phyloP scores from a whole-genome alignment of 2,797 vertebrate genomes.

The Hoplostethus atlanticus region DNA sequence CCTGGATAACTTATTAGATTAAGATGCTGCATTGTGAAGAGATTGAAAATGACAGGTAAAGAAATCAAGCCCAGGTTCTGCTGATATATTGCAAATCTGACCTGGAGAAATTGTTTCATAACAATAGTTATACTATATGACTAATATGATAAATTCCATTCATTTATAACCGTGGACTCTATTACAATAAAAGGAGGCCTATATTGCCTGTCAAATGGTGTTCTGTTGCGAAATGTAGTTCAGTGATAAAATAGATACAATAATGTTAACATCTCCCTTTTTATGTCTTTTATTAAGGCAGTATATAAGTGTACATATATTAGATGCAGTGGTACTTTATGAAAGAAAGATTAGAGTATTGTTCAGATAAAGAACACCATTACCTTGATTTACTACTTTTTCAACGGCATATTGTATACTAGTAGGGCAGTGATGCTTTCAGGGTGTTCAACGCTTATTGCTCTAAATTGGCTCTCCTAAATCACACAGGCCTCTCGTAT shows the following conservation, averaged over 20 bases:
- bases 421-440: slow-evolving; percentile 73
- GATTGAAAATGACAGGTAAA: slow-evolving; percentile 72
- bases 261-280: slow-evolving; percentile 77
- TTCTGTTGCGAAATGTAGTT: slow-evolving; percentile 69
- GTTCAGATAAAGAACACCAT: slow-evolving; percentile 81
- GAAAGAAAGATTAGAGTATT: slow-evolving; percentile 78
- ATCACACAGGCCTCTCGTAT: slow-evolving; percentile 81
- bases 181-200: slow-evolving; percentile 55
- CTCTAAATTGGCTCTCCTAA: slow-evolving; percentile 87
- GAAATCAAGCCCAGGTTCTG: slow-evolving; percentile 64
- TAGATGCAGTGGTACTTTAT: slow-evolving; percentile 57
- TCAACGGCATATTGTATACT: slow-evolving; percentile 80
- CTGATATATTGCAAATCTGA: slow-evolving; percentile 36
- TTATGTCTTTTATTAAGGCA: slow-evolving; percentile 81
- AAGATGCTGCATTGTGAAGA: slow-evolving; percentile 56
- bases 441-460: slow-evolving; percentile 82
- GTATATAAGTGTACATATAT: slow-evolving; percentile 74
- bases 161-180: slow-evolving; percentile 65
- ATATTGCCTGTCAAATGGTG: slow-evolving; percentile 58
- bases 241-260: slow-evolving; percentile 66
- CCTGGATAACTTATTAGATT: slow-evolving; percentile 75
- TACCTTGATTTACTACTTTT: slow-evolving; percentile 85
- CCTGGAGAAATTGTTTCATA: slow-evolving; percentile 52
- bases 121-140: slow-evolving; percentile 20
- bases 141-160: slow-evolving; percentile 67